Base-by-base conservation (phyloP, 2,888 invertebrate genomes). In the Mechanitis messenoides region DNA sequence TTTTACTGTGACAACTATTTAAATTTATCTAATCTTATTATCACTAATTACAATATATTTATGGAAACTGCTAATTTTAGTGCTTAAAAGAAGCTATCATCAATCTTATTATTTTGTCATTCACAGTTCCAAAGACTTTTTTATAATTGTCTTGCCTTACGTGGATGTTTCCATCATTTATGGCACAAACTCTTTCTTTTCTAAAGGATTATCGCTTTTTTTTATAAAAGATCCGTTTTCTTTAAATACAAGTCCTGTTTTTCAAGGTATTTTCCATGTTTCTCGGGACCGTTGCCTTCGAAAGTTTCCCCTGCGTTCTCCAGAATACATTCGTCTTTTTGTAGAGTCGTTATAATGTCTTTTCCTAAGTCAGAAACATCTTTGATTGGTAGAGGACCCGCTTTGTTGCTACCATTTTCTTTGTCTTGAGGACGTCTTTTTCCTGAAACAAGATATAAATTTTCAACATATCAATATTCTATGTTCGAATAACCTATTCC, bases 261-360 rank as follows among this genome's bases (percentile, higher is more conserved):
- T 1, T 31, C 50, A 4, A 31, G 2, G 9, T 28, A 31, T 31
- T 31, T 50, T 31, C 28, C 28, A 28, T 47, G 6, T 20, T 9
- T 31, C 9, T 31, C 50, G 3, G 31, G 31, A 3, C 31, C 31
- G 9, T 50, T 28, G 5, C 42, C 42, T 42, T 42, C 42, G 58
- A 28, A 58, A 45, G 50, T 55, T 33, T 1, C 11, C 1, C 5
- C 9, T 5, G 42, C 12, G 42, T 47, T 59, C 53, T 45, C 45
- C 53, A 33, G 33, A 42, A 28, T 55, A 12, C n/a, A 56, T 9
- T 33, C 42, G 53, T 33, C 45, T 35, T 62, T 62, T 33, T 62
- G 58, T 9, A 58, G 45, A 42, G 58, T 62, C 9, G 58, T 59
- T n/a, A 47, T 47, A 9, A 55, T 35, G 42, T 45, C 53, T 47